Base-by-base conservation (phyloP, 2,797 vertebrate genomes). In the Coracias cyanogaster region DNA sequence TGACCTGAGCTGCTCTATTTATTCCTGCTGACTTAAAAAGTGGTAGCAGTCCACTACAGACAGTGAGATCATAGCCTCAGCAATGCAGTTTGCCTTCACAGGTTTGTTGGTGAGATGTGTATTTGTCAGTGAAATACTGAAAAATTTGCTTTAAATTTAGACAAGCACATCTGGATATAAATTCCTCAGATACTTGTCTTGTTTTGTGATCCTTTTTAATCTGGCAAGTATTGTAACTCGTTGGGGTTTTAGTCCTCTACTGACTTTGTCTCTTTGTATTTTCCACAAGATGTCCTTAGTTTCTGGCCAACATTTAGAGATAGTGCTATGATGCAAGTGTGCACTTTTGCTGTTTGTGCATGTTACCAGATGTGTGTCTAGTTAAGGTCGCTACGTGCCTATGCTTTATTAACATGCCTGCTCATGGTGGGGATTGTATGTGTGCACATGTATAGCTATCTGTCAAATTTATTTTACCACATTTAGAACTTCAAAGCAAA, bases 351-450 rank as follows among this genome's bases (percentile, higher is more conserved):
- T 79, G 0, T 37, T 57, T 82, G 41, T 49, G 15, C 55, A 62
- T 80, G 2, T 45, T 82, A 25, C 31, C 31, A 45, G 12, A 10
- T 92, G 22, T 55, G 8, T 57, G 13, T 86, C 20, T 14, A 22
- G 48, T 48, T 78, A n/a, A 60, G 9, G 46, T 82, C 29, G 60
- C 18, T 65, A 8, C 5, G 2, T 49, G 26, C 12, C 24, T 26
- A 11, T 4, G 2, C 35, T 25, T 72, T 45, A 48, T 71, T 51
- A 41, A 45, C 5, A 3, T 69, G 22, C 37, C 31, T 82, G 35
- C 17, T 39, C 1, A 2, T n/a, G 17, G 15, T 35, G 8, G 6
- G 6, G 2, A 3, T 49, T 60, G 26, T 58, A 9, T 62, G 26
- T 52, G 18, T 33, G 11, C 55, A 13, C 3, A 4, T 52, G 6